phyloP scores from a whole-genome alignment of 2,888 invertebrate genomes.

The Amblyteles armatorius region DNA sequence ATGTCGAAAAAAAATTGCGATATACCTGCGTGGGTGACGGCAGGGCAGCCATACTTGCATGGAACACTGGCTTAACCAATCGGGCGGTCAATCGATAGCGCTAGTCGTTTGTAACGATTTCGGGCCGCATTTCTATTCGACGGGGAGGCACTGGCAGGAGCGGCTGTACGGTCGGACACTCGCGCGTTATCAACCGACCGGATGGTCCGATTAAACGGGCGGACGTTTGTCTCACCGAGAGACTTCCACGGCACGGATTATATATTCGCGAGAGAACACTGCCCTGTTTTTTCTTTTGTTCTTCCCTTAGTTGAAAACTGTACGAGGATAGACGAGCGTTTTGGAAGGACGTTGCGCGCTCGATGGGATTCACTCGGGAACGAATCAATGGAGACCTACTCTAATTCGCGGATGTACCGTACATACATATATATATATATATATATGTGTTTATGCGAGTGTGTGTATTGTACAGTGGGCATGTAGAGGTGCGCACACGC shows the following conservation, averaged over 20 bases:
- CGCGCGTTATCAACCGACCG: constrained; percentile 8
- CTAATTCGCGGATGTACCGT: neutral
- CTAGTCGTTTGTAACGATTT: constrained; percentile 75
- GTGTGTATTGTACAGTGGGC: neutral
- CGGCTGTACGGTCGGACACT: neutral
- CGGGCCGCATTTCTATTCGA: constrained; percentile 69
- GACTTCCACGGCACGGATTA: neutral
- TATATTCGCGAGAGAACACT: neutral
- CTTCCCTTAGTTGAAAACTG: neutral
- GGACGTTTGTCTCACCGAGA: constrained; percentile 5
- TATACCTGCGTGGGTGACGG: constrained; percentile 94
- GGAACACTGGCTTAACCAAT: constrained; percentile 82
- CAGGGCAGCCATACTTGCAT: constrained; percentile 92
- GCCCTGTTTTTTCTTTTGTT: neutral
- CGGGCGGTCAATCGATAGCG: constrained; percentile 82
- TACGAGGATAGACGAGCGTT: neutral
- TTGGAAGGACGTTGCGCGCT: neutral
- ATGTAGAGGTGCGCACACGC: constrained; percentile 2
- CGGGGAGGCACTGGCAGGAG: constrained; percentile 15
- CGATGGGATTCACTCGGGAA: constrained; percentile 46
- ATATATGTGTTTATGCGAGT: neutral
- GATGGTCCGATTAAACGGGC: constrained; percentile 15
- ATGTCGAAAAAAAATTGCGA: constrained; percentile 72
- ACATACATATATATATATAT: neutral
- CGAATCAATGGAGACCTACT: constrained; percentile 42